Evolutionary conservation across 2,113 vertebrate genomes (phyloP).

Genomic region (Rostratula benghalensis): DNA sequence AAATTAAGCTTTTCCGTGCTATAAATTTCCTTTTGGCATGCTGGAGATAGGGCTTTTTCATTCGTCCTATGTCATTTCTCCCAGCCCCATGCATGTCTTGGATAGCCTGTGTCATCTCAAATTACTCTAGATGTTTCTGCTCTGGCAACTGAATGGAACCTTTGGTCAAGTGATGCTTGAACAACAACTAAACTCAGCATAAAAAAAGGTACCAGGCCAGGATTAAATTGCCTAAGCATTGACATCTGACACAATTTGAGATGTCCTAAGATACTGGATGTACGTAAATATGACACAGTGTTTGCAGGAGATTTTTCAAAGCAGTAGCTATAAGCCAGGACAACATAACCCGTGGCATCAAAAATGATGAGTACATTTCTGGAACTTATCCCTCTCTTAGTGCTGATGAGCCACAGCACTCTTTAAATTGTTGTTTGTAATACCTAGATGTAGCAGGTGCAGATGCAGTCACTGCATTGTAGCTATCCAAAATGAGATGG

Average conservation of each 20-base stretch:
- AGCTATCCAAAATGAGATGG: neutral
- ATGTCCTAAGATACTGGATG: neutral
- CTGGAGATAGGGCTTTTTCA: neutral
- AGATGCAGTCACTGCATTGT: neutral
- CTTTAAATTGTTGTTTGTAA: neutral
- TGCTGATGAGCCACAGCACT: neutral
- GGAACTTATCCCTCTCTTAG: neutral
- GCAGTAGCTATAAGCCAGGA: neutral
- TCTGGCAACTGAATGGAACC: neutral
- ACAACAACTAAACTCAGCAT: neutral
- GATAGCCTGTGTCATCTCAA: neutral
- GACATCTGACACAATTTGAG: neutral
- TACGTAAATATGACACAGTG: neutral
- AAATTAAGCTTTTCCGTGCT: neutral
- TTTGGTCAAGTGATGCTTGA: neutral
- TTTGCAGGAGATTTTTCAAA: neutral
- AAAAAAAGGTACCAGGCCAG: neutral
- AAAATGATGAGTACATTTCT: neutral
- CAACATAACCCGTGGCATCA: neutral
- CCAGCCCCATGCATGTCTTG: neutral
- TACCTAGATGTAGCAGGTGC: neutral
- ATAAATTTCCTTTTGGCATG: neutral
- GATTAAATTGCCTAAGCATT: neutral
- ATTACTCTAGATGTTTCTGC: neutral
- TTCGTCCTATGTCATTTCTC: neutral